Evolutionary conservation across 1,140 invertebrate species (phyloP).

Genomic region (Leptonema lineaticorne): DNA sequence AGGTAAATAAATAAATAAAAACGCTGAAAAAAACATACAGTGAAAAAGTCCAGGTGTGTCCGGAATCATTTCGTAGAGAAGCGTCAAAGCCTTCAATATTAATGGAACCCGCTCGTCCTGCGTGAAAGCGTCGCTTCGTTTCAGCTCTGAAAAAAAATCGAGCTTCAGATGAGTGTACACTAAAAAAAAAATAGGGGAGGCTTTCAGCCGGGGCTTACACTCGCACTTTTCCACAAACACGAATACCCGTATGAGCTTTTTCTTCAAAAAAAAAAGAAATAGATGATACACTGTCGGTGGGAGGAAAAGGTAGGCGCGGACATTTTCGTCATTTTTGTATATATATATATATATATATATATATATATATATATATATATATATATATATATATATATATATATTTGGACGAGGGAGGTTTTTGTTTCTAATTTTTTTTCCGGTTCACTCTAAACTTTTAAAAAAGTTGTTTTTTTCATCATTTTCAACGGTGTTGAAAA

Average conservation of each 20-base stretch:
- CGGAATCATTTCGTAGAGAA: neutral
- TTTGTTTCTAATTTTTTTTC: no score
- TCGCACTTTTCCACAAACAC: no score
- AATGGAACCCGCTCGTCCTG: constrained; percentile 6
- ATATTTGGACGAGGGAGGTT: neutral
- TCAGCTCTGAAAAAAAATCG: neutral
- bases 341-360: neutral
- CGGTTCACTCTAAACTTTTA: no score
- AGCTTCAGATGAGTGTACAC: neutral
- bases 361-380: neutral
- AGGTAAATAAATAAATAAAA: no score
- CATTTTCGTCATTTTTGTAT: neutral
- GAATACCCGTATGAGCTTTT: neutral
- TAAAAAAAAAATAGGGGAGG: neutral
- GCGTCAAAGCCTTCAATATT: constrained; percentile 15
- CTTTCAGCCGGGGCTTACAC: neutral
- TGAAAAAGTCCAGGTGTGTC: neutral
- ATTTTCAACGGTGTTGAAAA: no score
- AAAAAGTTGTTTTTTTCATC: no score
- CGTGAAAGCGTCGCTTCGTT: constrained; percentile 15
- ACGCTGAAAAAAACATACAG: no score
- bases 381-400: neutral
- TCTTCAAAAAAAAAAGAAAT: neutral
- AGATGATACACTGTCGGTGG: neutral
- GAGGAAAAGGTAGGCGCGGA: neutral